Percentiles rank a stretch among this genome's conserved stretches.
Evolutionary conservation across 2,797 vertebrate species (phyloP).

Genomic region (Bovichtus diacanthus): DNA sequence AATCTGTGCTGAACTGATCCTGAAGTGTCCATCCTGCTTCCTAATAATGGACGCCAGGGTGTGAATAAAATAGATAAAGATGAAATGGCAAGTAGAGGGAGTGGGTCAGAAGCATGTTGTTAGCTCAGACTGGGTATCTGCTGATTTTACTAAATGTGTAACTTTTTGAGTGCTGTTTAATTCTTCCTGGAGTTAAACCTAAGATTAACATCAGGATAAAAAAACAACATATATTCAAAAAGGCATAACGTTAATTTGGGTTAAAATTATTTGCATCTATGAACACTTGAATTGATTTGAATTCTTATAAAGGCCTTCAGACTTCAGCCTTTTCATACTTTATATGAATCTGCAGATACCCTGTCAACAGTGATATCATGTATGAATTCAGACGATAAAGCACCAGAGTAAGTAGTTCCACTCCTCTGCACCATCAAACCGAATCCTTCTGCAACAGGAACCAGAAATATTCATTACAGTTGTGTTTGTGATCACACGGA

Average conservation of each 20-base stretch:
- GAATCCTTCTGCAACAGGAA: conserved; percentile 43
- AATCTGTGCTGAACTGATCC: not conserved
- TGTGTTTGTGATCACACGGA: conserved; percentile 66
- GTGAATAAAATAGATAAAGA: not conserved
- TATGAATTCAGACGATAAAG: conserved; percentile 15
- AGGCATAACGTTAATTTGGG: not conserved
- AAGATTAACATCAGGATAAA: not conserved
- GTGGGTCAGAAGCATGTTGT: conserved; percentile 32
- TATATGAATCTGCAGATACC: conserved; percentile 31
- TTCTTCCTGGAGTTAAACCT: not conserved
- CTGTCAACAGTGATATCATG: conserved; percentile 15
- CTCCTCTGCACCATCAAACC: conserved; percentile 51
- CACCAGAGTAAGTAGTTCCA: conserved; percentile 40
- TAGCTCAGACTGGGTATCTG: conserved; percentile 51
- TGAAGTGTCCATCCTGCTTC: not conserved
- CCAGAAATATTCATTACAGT: conserved; percentile 43
- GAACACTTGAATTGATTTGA: conserved; percentile 7
- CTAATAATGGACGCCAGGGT: not conserved
- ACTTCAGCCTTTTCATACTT: not conserved
- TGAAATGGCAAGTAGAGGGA: conserved; percentile 62
- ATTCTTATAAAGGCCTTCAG: conserved; percentile 8
- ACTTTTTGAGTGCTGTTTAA: not conserved
- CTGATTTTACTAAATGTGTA: conserved; percentile 8
- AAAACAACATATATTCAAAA: not conserved
- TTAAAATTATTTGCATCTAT: conserved; percentile 3